Conservation (phyloP, 2,888 invertebrate genomes). For the Itoplectis maculator region DNA sequence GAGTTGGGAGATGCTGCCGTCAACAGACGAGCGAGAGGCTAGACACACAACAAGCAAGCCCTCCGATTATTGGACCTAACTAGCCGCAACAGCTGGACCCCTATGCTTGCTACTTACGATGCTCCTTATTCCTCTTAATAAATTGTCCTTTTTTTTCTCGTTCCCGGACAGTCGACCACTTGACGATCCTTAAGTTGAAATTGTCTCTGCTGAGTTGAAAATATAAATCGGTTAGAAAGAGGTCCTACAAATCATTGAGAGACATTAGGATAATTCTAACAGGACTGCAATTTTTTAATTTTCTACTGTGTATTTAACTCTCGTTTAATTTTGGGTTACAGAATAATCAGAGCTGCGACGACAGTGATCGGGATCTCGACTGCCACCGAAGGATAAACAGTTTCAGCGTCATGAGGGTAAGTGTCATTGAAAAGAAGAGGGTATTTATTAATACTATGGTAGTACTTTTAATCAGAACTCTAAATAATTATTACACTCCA, state of each 20-base stretch:
- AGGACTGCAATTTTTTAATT: neutral
- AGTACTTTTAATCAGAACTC: too few species aligned
- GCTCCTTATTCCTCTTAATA: conserved; percentile 20
- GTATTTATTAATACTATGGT: too few species aligned
- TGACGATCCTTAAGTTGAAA: conserved; percentile 1
- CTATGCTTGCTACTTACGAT: conserved; percentile 36
- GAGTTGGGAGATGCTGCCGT: conserved; percentile 17
- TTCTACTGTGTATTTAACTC: conserved; percentile 19
- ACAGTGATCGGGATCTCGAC: conserved; percentile 1
- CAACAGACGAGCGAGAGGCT: conserved; percentile 33
- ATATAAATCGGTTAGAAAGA: neutral
- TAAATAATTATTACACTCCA: too few species aligned
- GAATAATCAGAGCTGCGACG: conserved; percentile 42
- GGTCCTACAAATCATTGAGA: neutral
- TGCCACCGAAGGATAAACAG: conserved; percentile 28
- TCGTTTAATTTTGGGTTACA: conserved; percentile 40
- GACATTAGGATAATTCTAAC: neutral
- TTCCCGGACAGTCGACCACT: conserved; percentile 13
- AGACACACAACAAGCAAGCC: conserved; percentile 17
- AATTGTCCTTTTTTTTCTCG: neutral
- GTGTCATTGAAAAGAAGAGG: conserved; percentile 12
- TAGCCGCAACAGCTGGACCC: conserved; percentile 54
- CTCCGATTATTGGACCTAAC: conserved; percentile 50
- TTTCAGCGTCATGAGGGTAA: conserved; percentile 54
- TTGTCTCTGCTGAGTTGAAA: neutral